Base-by-base conservation (phyloP, 2,113 vertebrate species). In the Geococcyx californianus region DNA sequence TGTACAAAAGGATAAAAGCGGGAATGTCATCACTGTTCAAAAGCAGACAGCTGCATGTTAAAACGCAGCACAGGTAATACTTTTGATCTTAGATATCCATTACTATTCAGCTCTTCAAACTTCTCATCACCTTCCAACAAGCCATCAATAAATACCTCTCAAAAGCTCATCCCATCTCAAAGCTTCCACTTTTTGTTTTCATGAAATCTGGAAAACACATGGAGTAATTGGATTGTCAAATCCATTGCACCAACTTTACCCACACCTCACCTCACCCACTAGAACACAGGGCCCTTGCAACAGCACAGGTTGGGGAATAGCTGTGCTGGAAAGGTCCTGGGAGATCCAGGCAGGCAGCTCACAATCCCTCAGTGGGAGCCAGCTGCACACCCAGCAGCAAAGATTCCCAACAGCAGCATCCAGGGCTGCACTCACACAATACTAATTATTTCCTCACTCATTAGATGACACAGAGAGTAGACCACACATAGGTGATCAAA, bases 261-360 rank as follows among this genome's bases (percentile, higher is more conserved):
- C 16, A 63, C 4, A 3, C 3, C 1, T 1, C 10, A 28, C 10
- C 19, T 40, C 42, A 44, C 2, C 13, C 21, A 2, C 18, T n/a
- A 29, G 10, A 69, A 38, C 19, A 47, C 0, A 33, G 16, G 2
- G 12, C 55, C 13, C 16, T 84, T 59, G 19, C n/a, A 87, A 44
- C 21, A 45, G 3, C 3, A 49, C 14, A 19, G 28, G 18, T 14
- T 58, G 45, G 21, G 18, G 29, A 60, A 55, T 0, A 69, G 20
- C 7, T 58, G 45, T 34, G 42, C 24, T 49, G 36, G 66, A 51
- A 38, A 78, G 16, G 15, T 4, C 23, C 42, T 72, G 16, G 6
- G 28, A 82, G 20, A 4, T 7, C 10, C 1, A 1, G 29, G 24
- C 8, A 40, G 31, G 16, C 34, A 84, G 54, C 5, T 60, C 18